phyloP scores from a whole-genome alignment of 2,113 vertebrate species.

The Dinomys branickii region DNA sequence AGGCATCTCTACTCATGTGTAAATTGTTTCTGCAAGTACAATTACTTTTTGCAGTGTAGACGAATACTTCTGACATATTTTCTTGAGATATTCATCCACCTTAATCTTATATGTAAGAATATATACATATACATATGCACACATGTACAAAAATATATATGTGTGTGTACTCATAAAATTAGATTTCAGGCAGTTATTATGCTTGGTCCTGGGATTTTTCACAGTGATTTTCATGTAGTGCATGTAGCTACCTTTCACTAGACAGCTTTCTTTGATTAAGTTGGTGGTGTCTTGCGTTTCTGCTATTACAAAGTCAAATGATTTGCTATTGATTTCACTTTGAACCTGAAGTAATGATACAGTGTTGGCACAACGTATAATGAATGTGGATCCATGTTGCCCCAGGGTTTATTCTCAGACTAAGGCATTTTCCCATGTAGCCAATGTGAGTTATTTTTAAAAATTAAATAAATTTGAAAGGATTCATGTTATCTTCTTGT shows the following conservation, averaged over 20 bases:
- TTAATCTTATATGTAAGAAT: background rate
- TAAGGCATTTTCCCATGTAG: conserved; percentile 78
- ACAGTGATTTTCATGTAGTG: conserved; percentile 26
- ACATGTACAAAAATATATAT: too few species aligned
- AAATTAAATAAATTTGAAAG: conserved; percentile 84
- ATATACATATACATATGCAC: accelerated
- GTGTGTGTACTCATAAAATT: background rate
- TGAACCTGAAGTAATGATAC: conserved; percentile 76
- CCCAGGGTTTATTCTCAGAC: conserved; percentile 82
- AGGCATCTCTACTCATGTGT: background rate
- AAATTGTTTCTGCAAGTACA: background rate
- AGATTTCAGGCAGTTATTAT: background rate
- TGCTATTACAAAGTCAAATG: conserved; percentile 83
- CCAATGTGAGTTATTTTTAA: conserved; percentile 73
- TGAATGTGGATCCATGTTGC: conserved; percentile 80
- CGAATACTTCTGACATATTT: background rate
- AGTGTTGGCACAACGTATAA: conserved; percentile 74
- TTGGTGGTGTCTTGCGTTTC: conserved; percentile 68
- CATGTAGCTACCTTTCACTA: conserved; percentile 50
- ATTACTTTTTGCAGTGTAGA: background rate
- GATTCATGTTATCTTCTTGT: conserved; percentile 83
- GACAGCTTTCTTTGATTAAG: conserved; percentile 75
- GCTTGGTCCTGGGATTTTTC: conserved; percentile 21
- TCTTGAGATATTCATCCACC: background rate
- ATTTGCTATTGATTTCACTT: conserved; percentile 82